These are phyloP conservation scores for Cherax destructor DNA, from an alignment of 1,140 invertebrate genomes.

Conservation along the genomic window DNA sequence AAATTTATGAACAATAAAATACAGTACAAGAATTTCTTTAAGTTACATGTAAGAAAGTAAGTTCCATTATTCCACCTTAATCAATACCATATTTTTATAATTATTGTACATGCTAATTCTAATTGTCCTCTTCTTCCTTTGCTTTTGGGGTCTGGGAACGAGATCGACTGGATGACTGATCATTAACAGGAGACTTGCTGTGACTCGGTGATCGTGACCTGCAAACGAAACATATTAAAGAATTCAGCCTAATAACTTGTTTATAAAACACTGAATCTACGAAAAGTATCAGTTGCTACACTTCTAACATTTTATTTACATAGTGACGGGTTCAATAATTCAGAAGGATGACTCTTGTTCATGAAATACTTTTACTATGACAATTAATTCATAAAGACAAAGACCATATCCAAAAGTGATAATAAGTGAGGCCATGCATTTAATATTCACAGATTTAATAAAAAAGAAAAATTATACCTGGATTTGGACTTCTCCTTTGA, in stretches of 20 bases:
- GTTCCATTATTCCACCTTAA: not conserved
- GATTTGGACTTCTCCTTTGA: conserved; percentile 31
- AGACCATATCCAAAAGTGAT: not conserved
- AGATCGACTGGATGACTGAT: not conserved
- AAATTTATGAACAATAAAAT: not conserved
- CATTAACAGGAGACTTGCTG: conserved; percentile 21
- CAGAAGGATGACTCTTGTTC: not conserved
- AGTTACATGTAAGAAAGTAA: not conserved
- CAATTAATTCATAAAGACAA: not conserved
- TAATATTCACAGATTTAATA: too few species aligned
- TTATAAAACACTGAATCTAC: not conserved
- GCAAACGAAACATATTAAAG: not conserved
- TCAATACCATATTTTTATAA: not conserved
- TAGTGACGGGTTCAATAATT: not conserved
- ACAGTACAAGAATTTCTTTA: not conserved
- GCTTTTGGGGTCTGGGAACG: conserved; percentile 7
- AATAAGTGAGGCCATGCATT: not conserved
- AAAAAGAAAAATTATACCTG: not conserved
- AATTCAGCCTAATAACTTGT: not conserved
- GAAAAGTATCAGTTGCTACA: not conserved
- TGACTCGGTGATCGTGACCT: not conserved
- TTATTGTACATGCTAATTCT: not conserved
- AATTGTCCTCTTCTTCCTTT: conserved; percentile 11
- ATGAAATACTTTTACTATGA: not conserved
- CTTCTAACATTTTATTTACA: not conserved